Conservation (phyloP, 2,797 vertebrate species). For the Rhabdomys pumilio region DNA sequence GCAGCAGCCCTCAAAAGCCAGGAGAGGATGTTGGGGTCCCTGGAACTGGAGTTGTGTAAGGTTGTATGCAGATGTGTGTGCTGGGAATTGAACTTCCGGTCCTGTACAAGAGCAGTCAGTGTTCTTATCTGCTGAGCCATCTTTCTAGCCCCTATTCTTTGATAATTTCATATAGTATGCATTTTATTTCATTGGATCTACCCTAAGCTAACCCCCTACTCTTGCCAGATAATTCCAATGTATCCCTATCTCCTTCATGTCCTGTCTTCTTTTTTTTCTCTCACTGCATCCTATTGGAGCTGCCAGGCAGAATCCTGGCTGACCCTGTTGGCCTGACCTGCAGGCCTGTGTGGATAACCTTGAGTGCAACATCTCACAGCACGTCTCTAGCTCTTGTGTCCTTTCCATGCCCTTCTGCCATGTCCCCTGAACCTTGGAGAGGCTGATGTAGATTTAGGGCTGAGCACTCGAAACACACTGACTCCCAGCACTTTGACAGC, state of each 20-base stretch:
- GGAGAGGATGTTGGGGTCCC: neutral
- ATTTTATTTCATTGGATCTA: neutral
- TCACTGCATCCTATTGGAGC: neutral
- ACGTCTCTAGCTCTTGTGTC: neutral
- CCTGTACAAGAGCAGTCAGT: neutral
- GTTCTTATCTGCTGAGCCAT: neutral
- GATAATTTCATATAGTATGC: neutral
- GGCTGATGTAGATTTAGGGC: too few species aligned
- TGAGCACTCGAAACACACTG: neutral
- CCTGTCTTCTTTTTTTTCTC: neutral
- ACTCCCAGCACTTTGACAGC: neutral
- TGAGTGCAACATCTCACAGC: neutral
- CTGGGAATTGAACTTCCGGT: neutral
- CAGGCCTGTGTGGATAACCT: neutral
- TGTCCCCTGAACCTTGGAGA: too few species aligned
- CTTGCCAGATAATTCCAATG: neutral
- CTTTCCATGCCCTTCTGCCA: too few species aligned
- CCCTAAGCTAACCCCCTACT: neutral
- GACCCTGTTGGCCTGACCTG: neutral
- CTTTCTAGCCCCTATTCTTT: neutral
- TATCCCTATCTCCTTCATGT: neutral
- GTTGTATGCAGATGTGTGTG: neutral
- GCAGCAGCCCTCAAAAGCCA: neutral
- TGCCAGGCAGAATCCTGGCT: neutral
- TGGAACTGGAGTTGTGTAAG: neutral